Conservation (phyloP, 2,113 vertebrate species). For the Phaethornis superciliosus region DNA sequence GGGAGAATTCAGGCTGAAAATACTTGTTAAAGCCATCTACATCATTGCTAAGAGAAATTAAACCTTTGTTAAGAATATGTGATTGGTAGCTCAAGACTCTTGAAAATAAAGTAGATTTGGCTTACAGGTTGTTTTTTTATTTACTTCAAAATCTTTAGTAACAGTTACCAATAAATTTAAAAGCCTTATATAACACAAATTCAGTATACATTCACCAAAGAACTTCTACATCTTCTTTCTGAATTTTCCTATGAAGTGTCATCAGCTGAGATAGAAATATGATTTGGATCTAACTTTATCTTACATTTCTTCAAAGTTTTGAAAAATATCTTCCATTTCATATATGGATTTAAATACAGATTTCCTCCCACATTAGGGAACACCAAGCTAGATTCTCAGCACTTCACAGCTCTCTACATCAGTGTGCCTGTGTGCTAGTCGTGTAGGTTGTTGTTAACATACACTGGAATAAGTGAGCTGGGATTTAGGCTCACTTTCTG, state of each 20-base stretch:
- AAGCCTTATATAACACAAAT: slow-evolving; percentile 22
- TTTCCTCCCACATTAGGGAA: background rate
- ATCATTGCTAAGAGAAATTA: slow-evolving; percentile 62
- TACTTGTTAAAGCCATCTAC: slow-evolving; percentile 47
- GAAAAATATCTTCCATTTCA: background rate
- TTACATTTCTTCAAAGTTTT: too few species aligned
- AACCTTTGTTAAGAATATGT: slow-evolving; percentile 37
- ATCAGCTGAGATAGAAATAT: background rate
- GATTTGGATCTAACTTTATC: background rate
- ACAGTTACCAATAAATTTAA: slow-evolving; percentile 24
- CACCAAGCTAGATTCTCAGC: background rate
- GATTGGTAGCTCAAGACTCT: slow-evolving; percentile 46
- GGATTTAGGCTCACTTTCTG: background rate
- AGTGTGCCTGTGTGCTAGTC: background rate
- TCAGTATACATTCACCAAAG: background rate
- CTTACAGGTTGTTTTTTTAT: slow-evolving; percentile 23
- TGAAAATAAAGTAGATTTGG: slow-evolving; percentile 57
- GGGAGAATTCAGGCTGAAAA: slow-evolving; percentile 36
- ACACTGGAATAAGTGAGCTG: background rate
- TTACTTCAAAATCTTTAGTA: slow-evolving; percentile 27
- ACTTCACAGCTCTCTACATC: background rate
- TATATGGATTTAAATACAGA: background rate
- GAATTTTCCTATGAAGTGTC: background rate
- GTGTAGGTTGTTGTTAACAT: background rate
- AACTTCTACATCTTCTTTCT: background rate